Base-by-base conservation (phyloP, 92 coral and sea anemone species). In the Phenganax subtilis region DNA sequence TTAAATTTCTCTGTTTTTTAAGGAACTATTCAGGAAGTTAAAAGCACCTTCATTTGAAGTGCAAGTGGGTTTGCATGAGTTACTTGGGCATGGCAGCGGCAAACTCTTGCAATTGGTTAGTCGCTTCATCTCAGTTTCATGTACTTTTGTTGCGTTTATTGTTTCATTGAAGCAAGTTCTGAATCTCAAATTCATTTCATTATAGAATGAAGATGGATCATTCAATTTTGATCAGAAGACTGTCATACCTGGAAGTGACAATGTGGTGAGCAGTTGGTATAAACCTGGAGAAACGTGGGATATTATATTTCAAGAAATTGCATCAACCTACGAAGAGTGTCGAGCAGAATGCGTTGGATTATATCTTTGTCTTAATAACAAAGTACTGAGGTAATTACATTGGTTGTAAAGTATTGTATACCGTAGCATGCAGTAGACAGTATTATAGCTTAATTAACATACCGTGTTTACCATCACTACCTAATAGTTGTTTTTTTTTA, bases 341-440 rank as follows among this genome's bases (percentile, higher is more conserved):
- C 90, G 99, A 20, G 99, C 99, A 16, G 99, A 96, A 68, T 92
- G 99, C 85, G 99, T 96, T 11, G 99, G 99, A 14, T 86, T 96
- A 55, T 96, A 85, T 82, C 86, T 96, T 75, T 96, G 99, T 75
- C 75, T 92, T 62, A 84, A 90, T 66, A 88, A 82, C 75, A 85
- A 90, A 12, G 91, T 90, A 8, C 80, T 96, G 29, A 88, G 90
- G 99, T 94, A 75, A 70, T 84, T 12, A 29, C 27, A 8, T 14
- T 71, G 31, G 30, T 8, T 11, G 2, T 7, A 25, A 14, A 37
- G 47, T 37, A 37, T 37, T 61, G 6, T 12, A 17, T 61, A 28
- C 28, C 67, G 25, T 61, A 61, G 9, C 67, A 17, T 61, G 0
- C 67, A 61, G 5, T 61, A 17, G 6, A 61, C 17, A 12, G 25